phyloP scores from a whole-genome alignment of 2,113 vertebrate genomes.

The Porphyrio hochstetteri region DNA sequence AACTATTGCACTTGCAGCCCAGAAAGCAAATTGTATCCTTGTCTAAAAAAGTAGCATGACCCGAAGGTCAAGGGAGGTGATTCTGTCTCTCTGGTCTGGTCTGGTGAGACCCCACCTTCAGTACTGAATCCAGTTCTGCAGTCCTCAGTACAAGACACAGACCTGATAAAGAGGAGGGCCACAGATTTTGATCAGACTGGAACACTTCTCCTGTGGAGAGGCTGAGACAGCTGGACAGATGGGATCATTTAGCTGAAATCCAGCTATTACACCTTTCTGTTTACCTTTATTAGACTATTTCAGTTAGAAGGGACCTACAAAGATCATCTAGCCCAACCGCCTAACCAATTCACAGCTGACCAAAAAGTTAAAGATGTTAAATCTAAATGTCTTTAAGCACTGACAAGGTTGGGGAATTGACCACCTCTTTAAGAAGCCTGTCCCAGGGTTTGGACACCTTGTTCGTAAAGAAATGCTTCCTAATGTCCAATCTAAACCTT shows the following conservation, averaged over 20 bases:
- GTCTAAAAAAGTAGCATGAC: too few relatives aligned
- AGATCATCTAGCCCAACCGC: background rate
- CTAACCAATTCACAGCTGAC: background rate
- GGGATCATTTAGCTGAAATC: background rate
- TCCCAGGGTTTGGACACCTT: background rate
- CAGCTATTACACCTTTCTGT: background rate
- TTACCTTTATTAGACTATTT: background rate
- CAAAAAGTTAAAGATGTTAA: background rate
- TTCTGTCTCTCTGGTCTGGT: too few relatives aligned
- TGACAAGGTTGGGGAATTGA: background rate
- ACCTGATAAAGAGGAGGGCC: too few relatives aligned
- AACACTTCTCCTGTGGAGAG: too few relatives aligned
- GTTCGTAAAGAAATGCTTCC: background rate
- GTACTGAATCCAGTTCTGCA: too few relatives aligned
- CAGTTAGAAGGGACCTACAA: background rate
- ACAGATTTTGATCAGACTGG: too few relatives aligned
- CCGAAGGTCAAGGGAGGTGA: too few relatives aligned
- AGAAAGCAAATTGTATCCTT: too few relatives aligned
- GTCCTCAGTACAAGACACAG: too few relatives aligned
- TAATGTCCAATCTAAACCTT: background rate
- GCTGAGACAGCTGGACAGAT: background rate
- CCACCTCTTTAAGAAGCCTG: background rate
- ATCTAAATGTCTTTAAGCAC: background rate
- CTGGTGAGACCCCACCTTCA: too few relatives aligned
- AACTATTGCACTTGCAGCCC: too few relatives aligned